phyloP scores from a whole-genome alignment of 2,113 vertebrate species.

The Otocyon megalotis region DNA sequence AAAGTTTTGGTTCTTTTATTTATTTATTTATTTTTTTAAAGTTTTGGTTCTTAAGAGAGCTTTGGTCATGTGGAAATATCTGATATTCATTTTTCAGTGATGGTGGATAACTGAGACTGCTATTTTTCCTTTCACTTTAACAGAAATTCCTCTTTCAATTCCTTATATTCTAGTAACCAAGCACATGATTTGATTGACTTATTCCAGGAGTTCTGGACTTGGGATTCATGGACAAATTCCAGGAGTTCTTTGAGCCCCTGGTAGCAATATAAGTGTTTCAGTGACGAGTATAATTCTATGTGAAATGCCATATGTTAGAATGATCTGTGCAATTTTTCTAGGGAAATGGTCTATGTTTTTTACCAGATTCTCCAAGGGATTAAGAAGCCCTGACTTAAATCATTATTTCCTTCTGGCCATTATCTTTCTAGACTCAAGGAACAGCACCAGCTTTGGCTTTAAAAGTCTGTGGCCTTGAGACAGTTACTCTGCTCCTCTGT shows the following conservation, averaged over 20 bases:
- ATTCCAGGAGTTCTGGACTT: slow-evolving; percentile 3
- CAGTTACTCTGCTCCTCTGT: background rate
- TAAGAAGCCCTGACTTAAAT: background rate
- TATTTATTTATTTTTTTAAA: too few species aligned
- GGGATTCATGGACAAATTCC: background rate
- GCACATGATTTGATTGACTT: background rate
- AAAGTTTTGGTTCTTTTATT: background rate
- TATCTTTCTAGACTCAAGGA: background rate
- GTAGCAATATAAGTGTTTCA: background rate
- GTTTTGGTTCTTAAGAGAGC: slow-evolving; percentile 24
- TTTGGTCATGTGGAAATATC: slow-evolving; percentile 22
- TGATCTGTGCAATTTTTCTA: background rate
- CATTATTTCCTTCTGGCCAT: background rate
- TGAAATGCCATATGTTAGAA: background rate
- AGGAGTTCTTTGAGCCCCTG: background rate
- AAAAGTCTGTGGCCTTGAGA: background rate
- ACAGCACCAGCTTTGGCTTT: background rate
- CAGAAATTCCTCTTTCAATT: slow-evolving; percentile 29
- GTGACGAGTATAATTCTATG: background rate
- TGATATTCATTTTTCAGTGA: background rate
- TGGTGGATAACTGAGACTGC: background rate
- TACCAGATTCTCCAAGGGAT: background rate
- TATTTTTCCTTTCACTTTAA: slow-evolving; percentile 32
- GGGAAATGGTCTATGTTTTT: background rate
- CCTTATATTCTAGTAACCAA: slow-evolving; percentile 39